phyloP scores from a whole-genome alignment of 2,888 invertebrate genomes.

The Tetanocera ferruginea region DNA sequence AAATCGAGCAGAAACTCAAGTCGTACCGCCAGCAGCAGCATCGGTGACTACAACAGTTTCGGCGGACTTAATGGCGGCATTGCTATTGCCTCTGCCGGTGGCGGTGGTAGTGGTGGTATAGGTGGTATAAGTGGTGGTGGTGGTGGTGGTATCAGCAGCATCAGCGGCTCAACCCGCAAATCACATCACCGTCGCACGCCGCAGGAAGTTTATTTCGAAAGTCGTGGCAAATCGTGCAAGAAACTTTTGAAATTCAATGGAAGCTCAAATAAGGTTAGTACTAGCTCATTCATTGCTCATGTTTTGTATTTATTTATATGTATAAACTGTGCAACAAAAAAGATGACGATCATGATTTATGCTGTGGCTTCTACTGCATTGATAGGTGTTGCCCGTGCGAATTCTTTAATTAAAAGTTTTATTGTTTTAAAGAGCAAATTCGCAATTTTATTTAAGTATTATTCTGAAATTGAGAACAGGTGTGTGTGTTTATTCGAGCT shows the following conservation, averaged over 20 bases:
- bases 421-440: too few relatives aligned
- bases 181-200: constrained; percentile 65
- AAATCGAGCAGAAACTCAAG: constrained; percentile 52
- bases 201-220: constrained; percentile 82
- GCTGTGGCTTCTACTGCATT: too few relatives aligned
- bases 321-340: neutral
- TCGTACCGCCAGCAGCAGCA: constrained; percentile 60
- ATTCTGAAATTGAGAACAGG: too few relatives aligned
- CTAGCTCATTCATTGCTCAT: neutral
- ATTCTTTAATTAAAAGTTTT: too few relatives aligned
- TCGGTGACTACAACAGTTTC: constrained; percentile 50
- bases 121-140: constrained; percentile 28
- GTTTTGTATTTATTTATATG: neutral
- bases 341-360: too few relatives aligned
- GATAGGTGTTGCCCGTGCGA: too few relatives aligned
- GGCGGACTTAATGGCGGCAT: constrained; percentile 40
- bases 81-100: constrained; percentile 40
- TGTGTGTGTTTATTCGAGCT: too few relatives aligned
- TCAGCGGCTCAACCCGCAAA: constrained; percentile 37
- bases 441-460: too few relatives aligned
- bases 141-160: constrained; percentile 27
- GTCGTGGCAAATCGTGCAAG: constrained; percentile 85
- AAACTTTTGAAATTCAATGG: constrained; percentile 86
- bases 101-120: constrained; percentile 21
- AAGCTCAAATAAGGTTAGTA: constrained; percentile 82